Evolutionary conservation across 2,797 vertebrate genomes (phyloP).

Genomic region (Cottoperca gobio): DNA sequence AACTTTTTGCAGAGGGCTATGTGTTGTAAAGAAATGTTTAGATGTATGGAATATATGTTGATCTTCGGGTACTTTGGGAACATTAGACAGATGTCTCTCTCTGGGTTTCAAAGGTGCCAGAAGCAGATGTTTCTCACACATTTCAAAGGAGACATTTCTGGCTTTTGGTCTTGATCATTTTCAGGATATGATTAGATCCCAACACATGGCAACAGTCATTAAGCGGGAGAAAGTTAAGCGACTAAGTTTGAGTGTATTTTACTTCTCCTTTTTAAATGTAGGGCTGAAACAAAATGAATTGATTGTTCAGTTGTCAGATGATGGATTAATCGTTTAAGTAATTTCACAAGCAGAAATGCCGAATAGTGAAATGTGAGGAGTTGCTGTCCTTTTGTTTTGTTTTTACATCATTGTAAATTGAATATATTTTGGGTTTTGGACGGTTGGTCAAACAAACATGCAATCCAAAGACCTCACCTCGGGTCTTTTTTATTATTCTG

Average conservation of each 20-base stretch:
- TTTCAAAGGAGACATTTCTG: conserved; percentile 80
- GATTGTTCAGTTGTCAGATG: background rate
- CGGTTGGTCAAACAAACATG: background rate
- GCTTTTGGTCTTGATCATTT: conserved; percentile 78
- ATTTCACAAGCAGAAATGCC: background rate
- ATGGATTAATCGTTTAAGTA: background rate
- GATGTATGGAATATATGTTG: conserved; percentile 8
- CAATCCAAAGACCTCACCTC: background rate
- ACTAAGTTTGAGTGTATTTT: conserved; percentile 33
- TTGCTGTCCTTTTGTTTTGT: background rate
- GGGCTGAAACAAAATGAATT: background rate
- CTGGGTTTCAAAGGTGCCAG: conserved; percentile 64
- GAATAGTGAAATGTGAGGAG: background rate
- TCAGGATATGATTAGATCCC: conserved; percentile 73
- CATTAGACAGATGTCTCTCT: conserved; percentile 69
- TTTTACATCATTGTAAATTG: background rate
- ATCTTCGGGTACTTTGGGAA: conserved; percentile 14
- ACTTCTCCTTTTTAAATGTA: background rate
- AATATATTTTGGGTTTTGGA: background rate
- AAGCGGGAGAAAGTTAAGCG: conserved; percentile 23
- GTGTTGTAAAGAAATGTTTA: background rate
- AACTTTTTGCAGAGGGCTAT: background rate
- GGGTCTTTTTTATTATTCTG: background rate
- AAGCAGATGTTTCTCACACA: conserved; percentile 79
- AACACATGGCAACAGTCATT: conserved; percentile 60